Conservation (phyloP, 2,888 invertebrate genomes). For the Caenorhabditis sp. region DNA sequence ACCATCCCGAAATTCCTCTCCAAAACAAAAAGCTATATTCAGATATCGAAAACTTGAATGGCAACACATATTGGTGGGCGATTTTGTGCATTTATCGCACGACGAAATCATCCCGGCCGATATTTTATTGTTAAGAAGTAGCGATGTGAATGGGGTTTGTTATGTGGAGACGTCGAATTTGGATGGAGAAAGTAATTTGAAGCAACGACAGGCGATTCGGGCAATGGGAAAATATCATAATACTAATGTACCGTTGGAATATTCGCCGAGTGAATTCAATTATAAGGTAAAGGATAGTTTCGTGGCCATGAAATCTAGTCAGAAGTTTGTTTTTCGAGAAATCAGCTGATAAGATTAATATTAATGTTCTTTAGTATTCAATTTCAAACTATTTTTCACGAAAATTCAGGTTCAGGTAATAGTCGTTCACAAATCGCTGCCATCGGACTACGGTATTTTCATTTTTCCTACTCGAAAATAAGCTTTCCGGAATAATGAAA, state of each 20-base stretch:
- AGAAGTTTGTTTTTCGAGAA: too few species aligned
- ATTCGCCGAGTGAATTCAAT: constrained; percentile 49
- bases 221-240: constrained; percentile 77
- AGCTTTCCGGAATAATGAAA: too few species aligned
- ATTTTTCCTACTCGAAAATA: too few species aligned
- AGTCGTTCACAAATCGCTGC: too few species aligned
- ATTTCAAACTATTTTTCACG: too few species aligned
- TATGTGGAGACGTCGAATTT: constrained; percentile 94
- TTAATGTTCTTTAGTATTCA: too few species aligned
- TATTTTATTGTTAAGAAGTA: constrained; percentile 79
- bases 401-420: too few species aligned
- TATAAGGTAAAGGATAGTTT: too few species aligned
- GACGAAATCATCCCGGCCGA: constrained; percentile 96
- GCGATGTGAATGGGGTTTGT: constrained; percentile 76
- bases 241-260: constrained; percentile 45
- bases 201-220: constrained; percentile 82
- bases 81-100: constrained; percentile 91
- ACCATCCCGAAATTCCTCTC: too few species aligned
- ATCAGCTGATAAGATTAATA: too few species aligned
- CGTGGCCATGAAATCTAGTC: too few species aligned
- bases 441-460: too few species aligned
- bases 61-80: constrained; percentile 90
- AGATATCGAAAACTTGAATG: constrained; percentile 81
- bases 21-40: constrained; percentile 1
- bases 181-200: constrained; percentile 94